A percentile compares a stretch with the other conserved stretches of the same genome.
Evolutionary conservation across 2,113 vertebrate genomes (phyloP).

Genomic region (Nyctibius bracteatus): DNA sequence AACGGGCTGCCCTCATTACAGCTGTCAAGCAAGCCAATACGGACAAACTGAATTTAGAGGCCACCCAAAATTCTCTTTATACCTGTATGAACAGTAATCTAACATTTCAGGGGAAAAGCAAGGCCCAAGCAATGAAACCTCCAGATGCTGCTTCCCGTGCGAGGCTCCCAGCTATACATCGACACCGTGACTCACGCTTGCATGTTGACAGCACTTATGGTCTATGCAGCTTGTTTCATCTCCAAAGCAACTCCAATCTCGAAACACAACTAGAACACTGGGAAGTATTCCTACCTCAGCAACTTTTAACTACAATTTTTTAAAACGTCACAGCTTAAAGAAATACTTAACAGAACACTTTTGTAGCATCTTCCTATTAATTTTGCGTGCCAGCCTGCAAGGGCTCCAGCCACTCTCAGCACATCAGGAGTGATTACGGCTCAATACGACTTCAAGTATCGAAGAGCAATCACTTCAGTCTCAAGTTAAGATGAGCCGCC

Average conservation of each 20-base stretch:
- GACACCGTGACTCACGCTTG: rapidly evolving
- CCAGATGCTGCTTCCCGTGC: rapidly evolving
- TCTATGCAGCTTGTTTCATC: not conserved
- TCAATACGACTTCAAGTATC: not conserved
- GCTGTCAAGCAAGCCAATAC: not conserved
- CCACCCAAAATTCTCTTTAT: not conserved
- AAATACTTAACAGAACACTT: not conserved
- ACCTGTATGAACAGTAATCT: not conserved
- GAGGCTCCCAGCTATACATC: not conserved
- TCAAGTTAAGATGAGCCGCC: not conserved
- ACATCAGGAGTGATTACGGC: not conserved
- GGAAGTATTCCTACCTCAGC: not conserved
- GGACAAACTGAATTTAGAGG: not conserved
- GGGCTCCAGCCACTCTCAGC: not conserved
- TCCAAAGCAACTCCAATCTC: not conserved
- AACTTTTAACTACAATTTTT: not conserved
- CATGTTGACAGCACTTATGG: not conserved
- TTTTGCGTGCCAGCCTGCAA: not conserved
- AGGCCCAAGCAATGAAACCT: not conserved
- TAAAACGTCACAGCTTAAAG: not conserved
- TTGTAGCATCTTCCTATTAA: not conserved
- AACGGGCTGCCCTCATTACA: not conserved
- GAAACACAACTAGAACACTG: not conserved
- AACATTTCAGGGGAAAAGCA: not conserved
- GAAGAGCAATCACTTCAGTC: not conserved